These are phyloP conservation scores for Geopemphigus sp. DNA, from an alignment of 1,140 invertebrate genomes.

Conservation along the genomic window DNA sequence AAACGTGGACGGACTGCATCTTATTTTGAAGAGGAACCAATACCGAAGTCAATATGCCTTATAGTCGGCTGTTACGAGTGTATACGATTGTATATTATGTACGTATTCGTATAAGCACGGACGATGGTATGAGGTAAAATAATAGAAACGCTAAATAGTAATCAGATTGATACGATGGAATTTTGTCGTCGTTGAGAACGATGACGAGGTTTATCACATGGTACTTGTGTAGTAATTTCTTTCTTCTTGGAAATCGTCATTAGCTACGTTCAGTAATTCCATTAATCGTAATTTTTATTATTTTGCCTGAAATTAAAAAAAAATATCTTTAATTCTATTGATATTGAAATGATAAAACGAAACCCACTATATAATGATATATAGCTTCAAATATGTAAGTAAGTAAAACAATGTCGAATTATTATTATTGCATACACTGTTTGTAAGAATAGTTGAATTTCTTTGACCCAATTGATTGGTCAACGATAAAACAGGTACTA, in stretches of 20 bases:
- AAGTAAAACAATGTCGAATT: too few species aligned
- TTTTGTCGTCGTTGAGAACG: background rate
- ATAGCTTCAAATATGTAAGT: too few species aligned
- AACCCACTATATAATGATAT: too few species aligned
- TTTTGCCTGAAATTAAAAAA: too few species aligned
- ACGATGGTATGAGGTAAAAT: background rate
- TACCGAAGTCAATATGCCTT: constrained; percentile 8
- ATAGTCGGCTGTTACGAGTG: background rate
- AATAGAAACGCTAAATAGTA: background rate
- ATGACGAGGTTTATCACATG: background rate
- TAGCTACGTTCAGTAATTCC: background rate
- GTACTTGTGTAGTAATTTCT: background rate
- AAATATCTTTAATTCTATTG: too few species aligned
- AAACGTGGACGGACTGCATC: background rate
- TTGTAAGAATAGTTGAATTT: too few species aligned
- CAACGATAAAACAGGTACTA: background rate
- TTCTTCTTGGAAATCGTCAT: background rate
- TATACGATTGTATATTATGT: background rate
- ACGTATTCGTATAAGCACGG: background rate
- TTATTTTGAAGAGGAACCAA: background rate
- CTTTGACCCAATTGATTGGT: background rate
- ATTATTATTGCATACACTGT: too few species aligned
- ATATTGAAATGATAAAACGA: too few species aligned
- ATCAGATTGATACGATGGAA: constrained; percentile 4
- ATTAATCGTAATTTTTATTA: too few species aligned